phyloP scores from a whole-genome alignment of 2,797 vertebrate genomes.

The Thunnus albacares region DNA sequence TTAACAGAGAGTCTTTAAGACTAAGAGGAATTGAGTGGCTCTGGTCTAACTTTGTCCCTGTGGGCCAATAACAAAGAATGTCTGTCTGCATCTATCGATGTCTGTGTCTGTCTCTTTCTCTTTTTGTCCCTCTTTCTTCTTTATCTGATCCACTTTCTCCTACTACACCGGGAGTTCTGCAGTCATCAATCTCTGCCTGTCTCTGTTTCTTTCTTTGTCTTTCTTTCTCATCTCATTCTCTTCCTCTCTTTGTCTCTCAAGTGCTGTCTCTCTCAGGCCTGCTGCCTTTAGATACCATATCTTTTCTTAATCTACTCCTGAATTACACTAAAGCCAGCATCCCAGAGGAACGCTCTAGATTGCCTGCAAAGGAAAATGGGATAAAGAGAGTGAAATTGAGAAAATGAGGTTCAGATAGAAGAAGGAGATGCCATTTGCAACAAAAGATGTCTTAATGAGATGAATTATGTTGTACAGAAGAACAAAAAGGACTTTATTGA shows the following conservation, averaged over 20 bases:
- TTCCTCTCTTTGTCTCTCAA: conserved; percentile 49
- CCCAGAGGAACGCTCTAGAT: conserved; percentile 64
- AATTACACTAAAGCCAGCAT: conserved; percentile 70
- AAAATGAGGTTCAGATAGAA: conserved; percentile 42
- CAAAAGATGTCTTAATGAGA: conserved; percentile 74
- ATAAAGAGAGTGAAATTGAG: conserved; percentile 55
- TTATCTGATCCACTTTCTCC: conserved; percentile 67
- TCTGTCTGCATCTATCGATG: conserved; percentile 54
- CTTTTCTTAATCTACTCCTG: conserved; percentile 74
- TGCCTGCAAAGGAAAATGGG: conserved; percentile 46
- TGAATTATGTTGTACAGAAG: conserved; percentile 59
- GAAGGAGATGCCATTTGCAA: conserved; percentile 63
- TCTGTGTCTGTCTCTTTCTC: conserved; percentile 32
- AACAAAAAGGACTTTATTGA: conserved; percentile 46
- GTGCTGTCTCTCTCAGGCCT: conserved; percentile 55
- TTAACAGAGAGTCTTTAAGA: conserved; percentile 55
- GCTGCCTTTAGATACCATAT: conserved; percentile 71
- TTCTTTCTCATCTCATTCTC: conserved; percentile 35
- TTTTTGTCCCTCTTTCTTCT: conserved; percentile 37
- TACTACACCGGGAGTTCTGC: conserved; percentile 52
- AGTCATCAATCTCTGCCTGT: conserved; percentile 64
- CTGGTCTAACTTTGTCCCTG: conserved; percentile 57
- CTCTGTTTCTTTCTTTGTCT: conserved; percentile 45
- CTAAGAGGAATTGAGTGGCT: conserved; percentile 45
- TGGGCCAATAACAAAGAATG: conserved; percentile 52